These are phyloP conservation scores for Cheilosia urbana DNA, from an alignment of 2,888 invertebrate species.

Conservation along the genomic window DNA sequence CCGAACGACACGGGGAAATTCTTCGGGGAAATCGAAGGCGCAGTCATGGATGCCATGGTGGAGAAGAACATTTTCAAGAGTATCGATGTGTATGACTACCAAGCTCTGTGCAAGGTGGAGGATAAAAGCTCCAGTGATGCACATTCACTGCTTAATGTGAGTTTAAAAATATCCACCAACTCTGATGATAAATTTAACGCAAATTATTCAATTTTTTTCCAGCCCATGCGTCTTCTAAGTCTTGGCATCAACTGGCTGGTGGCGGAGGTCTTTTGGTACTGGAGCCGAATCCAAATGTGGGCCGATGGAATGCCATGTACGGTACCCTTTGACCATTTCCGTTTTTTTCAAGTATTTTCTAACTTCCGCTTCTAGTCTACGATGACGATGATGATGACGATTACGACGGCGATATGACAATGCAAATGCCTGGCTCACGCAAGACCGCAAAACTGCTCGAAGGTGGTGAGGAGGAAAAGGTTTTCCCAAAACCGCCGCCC, in stretches of 20 bases:
- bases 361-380: constrained; percentile 78
- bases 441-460: constrained; percentile 79
- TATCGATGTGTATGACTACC: constrained; percentile 93
- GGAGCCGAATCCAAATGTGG: constrained; percentile 81
- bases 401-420: constrained; percentile 82
- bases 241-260: constrained; percentile 84
- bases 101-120: constrained; percentile 88
- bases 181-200: neutral
- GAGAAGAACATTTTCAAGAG: constrained; percentile 89
- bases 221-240: constrained; percentile 84
- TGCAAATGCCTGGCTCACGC: constrained; percentile 76
- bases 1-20: constrained; percentile 90
- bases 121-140: constrained; percentile 81
- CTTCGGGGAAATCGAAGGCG: constrained; percentile 92
- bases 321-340: constrained; percentile 65
- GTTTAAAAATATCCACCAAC: constrained; percentile 18
- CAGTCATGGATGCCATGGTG: constrained; percentile 91
- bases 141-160: constrained; percentile 79
- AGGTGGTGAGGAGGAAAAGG: constrained; percentile 83
- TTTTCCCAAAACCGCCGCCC: constrained; percentile 82
- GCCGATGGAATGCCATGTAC: constrained; percentile 82
- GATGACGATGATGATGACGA: constrained; percentile 83
- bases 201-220: constrained; percentile 68
- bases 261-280: constrained; percentile 82
- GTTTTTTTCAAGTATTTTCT: neutral